Evolutionary conservation across 2,797 vertebrate genomes (phyloP), one percentile per base, ranked within the genome.

Genomic region (Rhinoraja longicauda): DNA sequence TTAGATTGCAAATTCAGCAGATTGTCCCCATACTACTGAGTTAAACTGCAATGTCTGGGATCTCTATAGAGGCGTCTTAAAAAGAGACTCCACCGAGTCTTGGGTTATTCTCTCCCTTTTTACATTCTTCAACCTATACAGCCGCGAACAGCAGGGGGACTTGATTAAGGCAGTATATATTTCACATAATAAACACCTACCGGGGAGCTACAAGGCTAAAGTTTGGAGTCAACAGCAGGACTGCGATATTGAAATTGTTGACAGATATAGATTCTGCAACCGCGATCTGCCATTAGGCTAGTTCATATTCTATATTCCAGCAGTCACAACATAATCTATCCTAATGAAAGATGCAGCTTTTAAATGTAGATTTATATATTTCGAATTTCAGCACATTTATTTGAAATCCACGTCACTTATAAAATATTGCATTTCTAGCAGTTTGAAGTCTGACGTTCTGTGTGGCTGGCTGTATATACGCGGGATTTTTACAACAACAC

Each of bases 1-100:
- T 99, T 99, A 99, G 99, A 98, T 97, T 98, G 98, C 96, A 97
- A 97, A 98, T 98, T 99, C 98, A 99, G 99, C 99, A 99, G 98
- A 98, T 98, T 97, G 97, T 98, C 97, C 97, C 96, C 97, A 96
- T 96, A 95, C 97, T 97, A 97, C 97, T 97, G 97, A 97, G 97
- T 97, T 97, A 95, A 96, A 96, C 96, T 95, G 96, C 96, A 96
- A 96, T 97, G 97, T 96, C 96, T 96, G 94, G 95, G 94, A 95
- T 94, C 95, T 97, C 96, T 96, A 95, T 96, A 95, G 95, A 95
- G 95, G 93, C 70, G 90, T 92, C 90, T 92, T 92, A 92, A 75
- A 57, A 75, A 75, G 36, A 94, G 64, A 82, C 96, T 95, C 96
- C 95, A 96, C 96, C 97, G 95, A 97, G 95, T 96, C 96, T 94